phyloP scores from a whole-genome alignment of 2,797 vertebrate species.

The Protonibea diacanthus region DNA sequence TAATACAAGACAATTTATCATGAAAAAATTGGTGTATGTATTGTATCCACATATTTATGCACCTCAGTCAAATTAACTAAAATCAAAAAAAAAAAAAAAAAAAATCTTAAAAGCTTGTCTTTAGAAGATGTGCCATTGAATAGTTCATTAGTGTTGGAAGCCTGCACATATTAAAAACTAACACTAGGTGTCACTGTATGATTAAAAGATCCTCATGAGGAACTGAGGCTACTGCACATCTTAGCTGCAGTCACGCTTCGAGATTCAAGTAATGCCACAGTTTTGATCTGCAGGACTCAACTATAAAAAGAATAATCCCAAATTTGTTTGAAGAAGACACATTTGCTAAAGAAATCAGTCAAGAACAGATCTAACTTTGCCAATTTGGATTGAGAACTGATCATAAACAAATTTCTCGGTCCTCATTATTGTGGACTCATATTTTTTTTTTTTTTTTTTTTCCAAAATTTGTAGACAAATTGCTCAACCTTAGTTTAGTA shows the following conservation, averaged over 20 bases:
- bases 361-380: not conserved
- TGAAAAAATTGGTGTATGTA: not conserved
- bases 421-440: not conserved
- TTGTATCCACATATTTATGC: not conserved
- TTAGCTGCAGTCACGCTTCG: not conserved
- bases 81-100: too few species aligned
- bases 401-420: not conserved
- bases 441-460: not conserved
- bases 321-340: not conserved
- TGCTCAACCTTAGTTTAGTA: not conserved
- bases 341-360: not conserved
- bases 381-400: not conserved
- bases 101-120: too few species aligned
- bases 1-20: not conserved
- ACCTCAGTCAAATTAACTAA: too few species aligned
- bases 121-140: not conserved
- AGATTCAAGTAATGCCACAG: not conserved
- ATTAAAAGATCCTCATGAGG: not conserved
- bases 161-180: constrained; percentile 1
- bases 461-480: not conserved
- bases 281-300: constrained; percentile 2
- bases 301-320: not conserved
- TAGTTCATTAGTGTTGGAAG: not conserved
- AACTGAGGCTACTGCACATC: not conserved
- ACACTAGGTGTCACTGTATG: constrained; percentile 74